phyloP scores from a whole-genome alignment of 2,113 vertebrate genomes.

The Panthera uncia region DNA sequence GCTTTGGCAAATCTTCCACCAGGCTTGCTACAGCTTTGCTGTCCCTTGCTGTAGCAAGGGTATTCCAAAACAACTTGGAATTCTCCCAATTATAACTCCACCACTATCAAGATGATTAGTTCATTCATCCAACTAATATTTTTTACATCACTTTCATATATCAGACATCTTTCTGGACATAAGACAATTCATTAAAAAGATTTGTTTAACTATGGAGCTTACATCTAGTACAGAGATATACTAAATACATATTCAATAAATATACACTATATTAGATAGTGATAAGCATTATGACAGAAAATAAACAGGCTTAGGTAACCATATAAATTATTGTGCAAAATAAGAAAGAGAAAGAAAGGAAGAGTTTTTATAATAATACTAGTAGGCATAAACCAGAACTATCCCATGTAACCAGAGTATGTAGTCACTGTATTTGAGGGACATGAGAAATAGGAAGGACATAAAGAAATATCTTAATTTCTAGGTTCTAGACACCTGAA shows the following conservation, averaged over 20 bases:
- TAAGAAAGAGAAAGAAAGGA: neutral
- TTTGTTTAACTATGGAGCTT: neutral
- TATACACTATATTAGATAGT: neutral
- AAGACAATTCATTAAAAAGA: neutral
- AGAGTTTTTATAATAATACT: neutral
- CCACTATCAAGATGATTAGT: neutral
- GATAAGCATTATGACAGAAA: neutral
- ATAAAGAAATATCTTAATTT: neutral
- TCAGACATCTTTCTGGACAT: neutral
- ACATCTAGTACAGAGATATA: neutral
- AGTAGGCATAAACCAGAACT: neutral
- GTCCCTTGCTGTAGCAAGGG: neutral
- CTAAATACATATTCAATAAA: neutral
- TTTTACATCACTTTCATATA: neutral
- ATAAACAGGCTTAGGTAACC: neutral
- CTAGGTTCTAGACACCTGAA: neutral
- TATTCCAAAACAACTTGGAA: neutral
- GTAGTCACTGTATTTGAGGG: neutral
- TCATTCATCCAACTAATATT: neutral
- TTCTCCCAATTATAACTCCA: neutral
- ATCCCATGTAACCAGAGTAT: neutral
- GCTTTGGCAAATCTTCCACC: neutral
- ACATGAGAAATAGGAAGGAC: neutral
- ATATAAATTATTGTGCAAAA: neutral
- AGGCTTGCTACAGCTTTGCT: neutral